phyloP scores from a whole-genome alignment of 1,140 invertebrate species.

The Goniozus legneri region DNA sequence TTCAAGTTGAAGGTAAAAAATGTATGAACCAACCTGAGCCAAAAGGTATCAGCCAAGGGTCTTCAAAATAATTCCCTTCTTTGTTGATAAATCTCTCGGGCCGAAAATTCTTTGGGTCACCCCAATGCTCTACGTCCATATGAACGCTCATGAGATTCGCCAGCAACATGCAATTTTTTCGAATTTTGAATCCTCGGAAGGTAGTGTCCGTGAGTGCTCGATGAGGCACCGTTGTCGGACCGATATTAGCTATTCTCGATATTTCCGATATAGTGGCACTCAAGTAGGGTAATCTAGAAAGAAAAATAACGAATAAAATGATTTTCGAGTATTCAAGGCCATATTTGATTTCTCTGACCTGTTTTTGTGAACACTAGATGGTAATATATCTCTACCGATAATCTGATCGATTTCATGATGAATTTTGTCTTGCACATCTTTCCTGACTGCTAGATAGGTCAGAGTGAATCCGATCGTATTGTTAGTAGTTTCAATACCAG shows the following conservation, averaged over 20 bases:
- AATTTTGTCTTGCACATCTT: conserved; percentile 58
- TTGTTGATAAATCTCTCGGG: conserved; percentile 60
- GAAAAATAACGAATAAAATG: conserved; percentile 2
- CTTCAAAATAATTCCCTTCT: conserved; percentile 49
- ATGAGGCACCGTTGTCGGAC: conserved; percentile 50
- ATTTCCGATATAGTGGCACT: conserved; percentile 54
- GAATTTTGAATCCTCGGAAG: conserved; percentile 51
- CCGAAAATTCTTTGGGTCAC: conserved; percentile 58
- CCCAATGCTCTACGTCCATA: conserved; percentile 54
- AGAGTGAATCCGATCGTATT: conserved; percentile 61
- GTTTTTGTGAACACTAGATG: conserved; percentile 49
- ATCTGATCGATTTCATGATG: conserved; percentile 59
- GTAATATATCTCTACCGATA: conserved; percentile 46
- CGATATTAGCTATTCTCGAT: conserved; percentile 48
- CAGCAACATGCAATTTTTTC: conserved; percentile 48
- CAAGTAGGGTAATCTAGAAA: conserved; percentile 49
- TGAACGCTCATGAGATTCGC: conserved; percentile 47
- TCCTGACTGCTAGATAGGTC: conserved; percentile 57
- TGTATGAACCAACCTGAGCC: conserved; percentile 43
- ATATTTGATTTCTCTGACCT: conserved; percentile 21
- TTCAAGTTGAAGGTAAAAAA: conserved; percentile 1
- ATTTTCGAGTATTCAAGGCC: conserved; percentile 2
- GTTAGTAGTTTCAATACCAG: conserved; percentile 63
- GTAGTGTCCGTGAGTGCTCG: conserved; percentile 39
- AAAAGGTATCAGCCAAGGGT: conserved; percentile 55